A percentile compares a stretch with the other conserved stretches of the same genome.
Conservation (phyloP, 2,888 invertebrate species). For the Fissipunctia ypsillon region DNA sequence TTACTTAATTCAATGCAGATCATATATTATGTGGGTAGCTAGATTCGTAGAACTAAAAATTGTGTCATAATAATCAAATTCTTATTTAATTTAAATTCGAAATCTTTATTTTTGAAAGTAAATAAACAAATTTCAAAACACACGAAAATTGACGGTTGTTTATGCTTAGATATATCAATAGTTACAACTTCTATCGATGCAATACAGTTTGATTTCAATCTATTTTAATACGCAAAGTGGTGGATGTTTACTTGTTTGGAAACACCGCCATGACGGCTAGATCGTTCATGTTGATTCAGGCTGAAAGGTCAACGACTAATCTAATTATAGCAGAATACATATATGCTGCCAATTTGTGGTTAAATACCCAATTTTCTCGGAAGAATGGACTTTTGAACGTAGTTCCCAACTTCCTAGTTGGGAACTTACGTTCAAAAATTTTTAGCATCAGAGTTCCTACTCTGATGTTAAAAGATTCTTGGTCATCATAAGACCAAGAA, state of each 20-base stretch:
- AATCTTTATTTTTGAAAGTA: background rate
- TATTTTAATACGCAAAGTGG: constrained; percentile 40
- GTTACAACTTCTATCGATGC: constrained; percentile 10
- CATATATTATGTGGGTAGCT: too few relatives aligned
- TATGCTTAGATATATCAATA: background rate
- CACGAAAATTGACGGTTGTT: background rate
- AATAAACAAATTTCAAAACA: background rate
- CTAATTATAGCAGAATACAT: constrained; percentile 27
- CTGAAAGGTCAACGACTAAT: constrained; percentile 38
- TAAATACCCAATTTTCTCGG: background rate
- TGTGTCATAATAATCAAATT: background rate
- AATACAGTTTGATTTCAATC: constrained; percentile 35
- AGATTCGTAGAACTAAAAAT: background rate
- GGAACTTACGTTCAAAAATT: too few relatives aligned
- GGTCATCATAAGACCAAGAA: background rate
- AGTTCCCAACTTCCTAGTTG: too few relatives aligned
- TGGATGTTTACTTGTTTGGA: constrained; percentile 37
- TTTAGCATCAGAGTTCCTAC: too few relatives aligned
- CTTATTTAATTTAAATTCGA: background rate
- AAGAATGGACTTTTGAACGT: background rate
- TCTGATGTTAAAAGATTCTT: background rate
- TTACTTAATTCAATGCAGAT: background rate
- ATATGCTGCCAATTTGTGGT: constrained; percentile 1
- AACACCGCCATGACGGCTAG: constrained; percentile 16
- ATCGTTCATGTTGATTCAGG: constrained; percentile 30